These are phyloP conservation scores for Yoshiicerus persimilis DNA, from an alignment of 1,140 invertebrate species.

Conservation along the genomic window DNA sequence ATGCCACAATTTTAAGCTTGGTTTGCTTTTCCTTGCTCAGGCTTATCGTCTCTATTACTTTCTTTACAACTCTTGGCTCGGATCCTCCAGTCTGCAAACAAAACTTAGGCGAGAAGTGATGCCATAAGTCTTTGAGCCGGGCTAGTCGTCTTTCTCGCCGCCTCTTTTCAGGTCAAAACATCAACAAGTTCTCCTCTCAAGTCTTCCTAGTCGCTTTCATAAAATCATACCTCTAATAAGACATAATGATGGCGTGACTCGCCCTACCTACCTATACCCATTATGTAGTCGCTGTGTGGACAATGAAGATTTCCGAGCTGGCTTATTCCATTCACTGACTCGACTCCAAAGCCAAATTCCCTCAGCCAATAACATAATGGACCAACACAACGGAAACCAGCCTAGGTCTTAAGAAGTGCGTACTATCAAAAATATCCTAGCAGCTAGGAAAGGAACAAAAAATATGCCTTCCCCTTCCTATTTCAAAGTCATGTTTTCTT, in stretches of 20 bases:
- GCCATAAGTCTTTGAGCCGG: slow-evolving; percentile 6
- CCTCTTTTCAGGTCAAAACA: neutral
- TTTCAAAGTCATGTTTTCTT: too few species aligned
- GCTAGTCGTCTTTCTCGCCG: neutral
- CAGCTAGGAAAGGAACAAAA: too few species aligned
- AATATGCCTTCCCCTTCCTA: too few species aligned
- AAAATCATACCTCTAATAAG: neutral
- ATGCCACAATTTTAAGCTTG: neutral
- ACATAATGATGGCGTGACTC: neutral
- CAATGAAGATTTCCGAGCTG: neutral
- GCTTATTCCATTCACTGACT: neutral
- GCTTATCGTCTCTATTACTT: neutral
- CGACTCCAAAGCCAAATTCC: neutral
- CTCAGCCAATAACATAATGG: neutral
- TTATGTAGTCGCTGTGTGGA: neutral
- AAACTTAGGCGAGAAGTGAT: neutral
- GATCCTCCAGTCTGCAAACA: neutral
- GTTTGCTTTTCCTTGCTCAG: neutral
- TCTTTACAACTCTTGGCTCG: slow-evolving; percentile 17
- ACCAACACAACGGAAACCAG: neutral
- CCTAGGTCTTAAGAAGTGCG: too few species aligned
- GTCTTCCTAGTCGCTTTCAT: neutral
- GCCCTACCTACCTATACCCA: neutral
- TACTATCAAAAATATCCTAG: too few species aligned
- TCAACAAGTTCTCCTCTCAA: neutral